Evolutionary conservation across 2,797 vertebrate species (phyloP).

Genomic region (Dicrostonyx torquatus): DNA sequence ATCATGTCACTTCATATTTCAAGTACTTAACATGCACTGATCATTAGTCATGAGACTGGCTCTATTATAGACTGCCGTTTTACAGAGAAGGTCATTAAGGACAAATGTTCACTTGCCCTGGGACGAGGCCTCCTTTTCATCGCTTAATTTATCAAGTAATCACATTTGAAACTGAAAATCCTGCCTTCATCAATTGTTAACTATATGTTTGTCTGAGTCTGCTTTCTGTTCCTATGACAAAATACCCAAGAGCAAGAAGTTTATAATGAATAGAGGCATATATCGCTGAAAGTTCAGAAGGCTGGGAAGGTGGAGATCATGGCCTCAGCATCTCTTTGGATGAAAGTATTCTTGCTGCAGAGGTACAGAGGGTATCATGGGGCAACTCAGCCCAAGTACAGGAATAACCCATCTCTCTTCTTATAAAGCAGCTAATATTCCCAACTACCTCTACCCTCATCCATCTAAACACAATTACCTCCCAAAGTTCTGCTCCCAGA

Average conservation of each 20-base stretch:
- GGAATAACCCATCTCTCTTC: neutral
- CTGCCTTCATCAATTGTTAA: neutral
- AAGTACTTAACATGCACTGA: neutral
- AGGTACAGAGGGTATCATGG: neutral
- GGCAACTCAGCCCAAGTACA: neutral
- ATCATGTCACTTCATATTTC: neutral
- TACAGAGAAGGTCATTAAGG: neutral
- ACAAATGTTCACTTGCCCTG: neutral
- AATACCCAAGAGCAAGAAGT: neutral
- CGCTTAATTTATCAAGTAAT: conserved; percentile 14
- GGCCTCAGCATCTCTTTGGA: too few species aligned
- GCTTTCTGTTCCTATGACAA: neutral
- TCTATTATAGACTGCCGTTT: neutral
- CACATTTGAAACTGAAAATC: neutral
- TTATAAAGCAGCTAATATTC: neutral
- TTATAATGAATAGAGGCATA: neutral
- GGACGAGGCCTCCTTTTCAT: neutral
- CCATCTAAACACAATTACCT: neutral
- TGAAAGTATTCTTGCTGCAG: neutral
- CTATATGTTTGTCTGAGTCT: neutral
- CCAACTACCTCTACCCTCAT: neutral
- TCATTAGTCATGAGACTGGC: neutral
- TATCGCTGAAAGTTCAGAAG: neutral
- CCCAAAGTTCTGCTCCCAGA: neutral
- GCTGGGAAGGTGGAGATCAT: neutral